Evolutionary conservation across 2,113 vertebrate genomes (phyloP).

Genomic region (Pandion haliaetus): DNA sequence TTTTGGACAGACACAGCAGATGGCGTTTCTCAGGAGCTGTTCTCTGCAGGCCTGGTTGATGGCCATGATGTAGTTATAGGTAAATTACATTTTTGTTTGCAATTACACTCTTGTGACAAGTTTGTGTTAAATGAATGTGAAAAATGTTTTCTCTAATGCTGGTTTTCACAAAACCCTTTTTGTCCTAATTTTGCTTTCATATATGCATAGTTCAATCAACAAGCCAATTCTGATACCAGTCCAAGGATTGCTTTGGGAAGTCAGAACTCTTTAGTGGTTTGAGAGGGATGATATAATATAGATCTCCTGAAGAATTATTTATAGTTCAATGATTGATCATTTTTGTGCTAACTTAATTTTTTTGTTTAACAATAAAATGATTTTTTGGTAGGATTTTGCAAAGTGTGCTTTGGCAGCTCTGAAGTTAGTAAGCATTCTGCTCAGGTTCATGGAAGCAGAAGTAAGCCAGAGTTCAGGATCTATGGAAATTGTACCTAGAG

Average conservation of each 20-base stretch:
- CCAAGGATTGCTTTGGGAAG: background rate
- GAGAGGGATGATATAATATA: background rate
- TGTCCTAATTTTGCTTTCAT: constrained; percentile 41
- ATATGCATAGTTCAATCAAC: background rate
- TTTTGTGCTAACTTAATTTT: background rate
- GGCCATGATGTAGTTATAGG: constrained; percentile 95
- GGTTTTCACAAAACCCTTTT: constrained; percentile 12
- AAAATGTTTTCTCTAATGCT: constrained; percentile 26
- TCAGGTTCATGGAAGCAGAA: background rate
- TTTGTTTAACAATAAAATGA: background rate
- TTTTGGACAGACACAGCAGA: constrained; percentile 92
- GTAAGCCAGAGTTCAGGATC: background rate
- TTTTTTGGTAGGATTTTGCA: background rate
- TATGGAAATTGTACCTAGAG: background rate
- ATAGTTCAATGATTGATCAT: background rate
- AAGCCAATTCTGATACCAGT: background rate
- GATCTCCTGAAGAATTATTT: background rate
- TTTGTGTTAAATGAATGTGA: constrained; percentile 50
- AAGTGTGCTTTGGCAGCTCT: background rate
- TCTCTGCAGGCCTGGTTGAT: constrained; percentile 95
- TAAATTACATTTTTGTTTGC: constrained; percentile 81
- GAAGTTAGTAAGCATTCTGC: background rate
- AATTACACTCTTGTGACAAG: constrained; percentile 43
- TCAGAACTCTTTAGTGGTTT: background rate
- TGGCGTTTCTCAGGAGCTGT: constrained; percentile 97